These are phyloP conservation scores for Salvator merianae DNA, from an alignment of 2,113 vertebrate genomes.

Conservation along the genomic window DNA sequence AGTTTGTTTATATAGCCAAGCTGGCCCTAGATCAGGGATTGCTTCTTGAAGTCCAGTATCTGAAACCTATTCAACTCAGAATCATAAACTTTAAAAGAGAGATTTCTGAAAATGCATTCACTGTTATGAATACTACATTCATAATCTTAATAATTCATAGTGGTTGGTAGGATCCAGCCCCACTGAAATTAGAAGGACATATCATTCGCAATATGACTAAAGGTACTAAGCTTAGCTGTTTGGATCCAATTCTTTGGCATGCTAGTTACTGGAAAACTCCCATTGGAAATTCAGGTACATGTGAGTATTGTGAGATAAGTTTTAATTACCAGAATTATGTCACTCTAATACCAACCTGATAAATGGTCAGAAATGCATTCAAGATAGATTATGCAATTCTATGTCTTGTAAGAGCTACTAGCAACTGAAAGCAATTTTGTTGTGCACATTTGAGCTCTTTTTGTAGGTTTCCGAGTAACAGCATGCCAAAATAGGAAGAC, in stretches of 20 bases:
- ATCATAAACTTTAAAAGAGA: not conserved
- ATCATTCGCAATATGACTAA: not conserved
- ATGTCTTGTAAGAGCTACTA: not conserved
- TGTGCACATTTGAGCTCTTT: not conserved
- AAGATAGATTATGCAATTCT: not conserved
- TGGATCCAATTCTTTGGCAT: not conserved
- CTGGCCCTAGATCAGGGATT: not conserved
- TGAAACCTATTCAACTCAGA: not conserved
- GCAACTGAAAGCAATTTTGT: not conserved
- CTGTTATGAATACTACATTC: not conserved
- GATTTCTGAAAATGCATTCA: slow-evolving; percentile 6
- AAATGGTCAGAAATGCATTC: not conserved
- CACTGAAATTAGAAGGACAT: not conserved
- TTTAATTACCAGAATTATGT: not conserved
- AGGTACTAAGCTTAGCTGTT: not conserved
- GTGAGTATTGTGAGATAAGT: not conserved
- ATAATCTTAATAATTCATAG: not conserved
- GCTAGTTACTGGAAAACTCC: not conserved
- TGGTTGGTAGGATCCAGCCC: not conserved
- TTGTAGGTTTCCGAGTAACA: not conserved
- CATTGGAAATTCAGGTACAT: not conserved
- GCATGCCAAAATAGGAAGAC: not conserved
- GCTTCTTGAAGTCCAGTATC: not conserved
- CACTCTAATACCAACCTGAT: not conserved
- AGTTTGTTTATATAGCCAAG: too few relatives aligned